phyloP scores from a whole-genome alignment of 2,797 vertebrate species.

The Peromyscus nudipes region DNA sequence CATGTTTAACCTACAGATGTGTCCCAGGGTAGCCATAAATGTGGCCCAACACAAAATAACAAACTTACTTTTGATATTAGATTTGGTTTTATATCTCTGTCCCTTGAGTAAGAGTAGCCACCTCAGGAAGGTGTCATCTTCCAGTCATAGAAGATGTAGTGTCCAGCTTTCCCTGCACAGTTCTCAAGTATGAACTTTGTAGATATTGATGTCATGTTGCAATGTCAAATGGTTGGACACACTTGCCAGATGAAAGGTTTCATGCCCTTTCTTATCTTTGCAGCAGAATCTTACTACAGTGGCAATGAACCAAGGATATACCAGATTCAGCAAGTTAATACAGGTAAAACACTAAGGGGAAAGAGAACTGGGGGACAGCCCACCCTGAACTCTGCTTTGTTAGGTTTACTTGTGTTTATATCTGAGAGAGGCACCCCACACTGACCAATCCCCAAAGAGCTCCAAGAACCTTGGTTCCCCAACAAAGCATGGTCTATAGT shows the following conservation, averaged over 20 bases:
- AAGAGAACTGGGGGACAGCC: no score
- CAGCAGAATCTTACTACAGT: slow-evolving; percentile 92
- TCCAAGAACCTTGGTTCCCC: neutral
- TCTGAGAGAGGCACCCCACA: neutral
- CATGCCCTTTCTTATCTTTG: slow-evolving; percentile 63
- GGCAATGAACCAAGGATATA: slow-evolving; percentile 90
- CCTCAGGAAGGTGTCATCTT: neutral
- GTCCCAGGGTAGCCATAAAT: neutral
- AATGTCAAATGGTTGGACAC: neutral
- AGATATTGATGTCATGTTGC: neutral
- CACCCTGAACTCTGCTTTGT: neutral
- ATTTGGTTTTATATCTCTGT: neutral
- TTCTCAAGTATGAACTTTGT: neutral
- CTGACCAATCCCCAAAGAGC: neutral
- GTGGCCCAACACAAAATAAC: neutral
- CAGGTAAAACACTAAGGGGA: slow-evolving; percentile 88
- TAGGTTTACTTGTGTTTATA: neutral
- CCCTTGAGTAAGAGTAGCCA: neutral
- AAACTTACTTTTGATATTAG: neutral
- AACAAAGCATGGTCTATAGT: neutral
- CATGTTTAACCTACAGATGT: neutral
- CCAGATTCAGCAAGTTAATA: slow-evolving; percentile 92
- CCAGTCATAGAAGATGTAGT: neutral
- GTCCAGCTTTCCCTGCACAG: neutral
- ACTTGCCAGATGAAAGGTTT: neutral